Evolutionary conservation across 2,797 vertebrate genomes (phyloP), one percentile per base, ranked within the genome.

Genomic region (Poeciliopsis paucimaculata): DNA sequence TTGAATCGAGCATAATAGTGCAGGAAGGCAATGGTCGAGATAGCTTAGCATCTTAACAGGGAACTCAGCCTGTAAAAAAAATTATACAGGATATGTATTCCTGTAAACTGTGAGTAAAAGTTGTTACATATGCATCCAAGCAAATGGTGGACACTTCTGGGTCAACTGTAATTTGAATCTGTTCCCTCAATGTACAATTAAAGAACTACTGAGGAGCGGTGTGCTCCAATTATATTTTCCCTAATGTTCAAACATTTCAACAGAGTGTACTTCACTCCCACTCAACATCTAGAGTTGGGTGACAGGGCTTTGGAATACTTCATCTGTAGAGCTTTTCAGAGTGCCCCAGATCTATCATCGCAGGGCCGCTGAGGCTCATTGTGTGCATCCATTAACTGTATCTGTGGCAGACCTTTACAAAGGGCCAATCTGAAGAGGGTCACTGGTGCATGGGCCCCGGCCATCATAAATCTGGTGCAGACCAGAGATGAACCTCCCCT

Each of bases 311-410:
- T 87, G 80, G 90, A 90, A 90, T 89, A 91, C 84, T 85, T 91
- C 80, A 87, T 87, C 90, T 92, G 87, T 89, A 77, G 91, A 89
- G 91, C 88, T 89, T 87, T 93, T 87, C 88, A 92, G 88, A 85
- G 82, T 90, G 93, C 85, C 88, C 90, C 81, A 92, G 90, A 94
- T 95, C 91, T 90, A 91, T 94, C 92, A 92, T 87, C 51, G 77
- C 87, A 68, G 83, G 89, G 89, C 87, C 89, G 90, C 82, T 77
- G 87, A 89, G 88, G 87, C 88, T 87, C 91, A 90, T 87, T 93
- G 93, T 92, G 88, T 78, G 86, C 88, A 90, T 92, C 92, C 93
- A 94, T 95, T 95, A 94, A 93, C 90, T 91, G 87, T 89, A 93
- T 90, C 87, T 87, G 88, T 84, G 87, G 84, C 78, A 87, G 90